Percentiles rank a stretch among this genome's conserved stretches.
phyloP scores from a whole-genome alignment of 2,888 invertebrate genomes.

The Eustalomyia histrio region DNA sequence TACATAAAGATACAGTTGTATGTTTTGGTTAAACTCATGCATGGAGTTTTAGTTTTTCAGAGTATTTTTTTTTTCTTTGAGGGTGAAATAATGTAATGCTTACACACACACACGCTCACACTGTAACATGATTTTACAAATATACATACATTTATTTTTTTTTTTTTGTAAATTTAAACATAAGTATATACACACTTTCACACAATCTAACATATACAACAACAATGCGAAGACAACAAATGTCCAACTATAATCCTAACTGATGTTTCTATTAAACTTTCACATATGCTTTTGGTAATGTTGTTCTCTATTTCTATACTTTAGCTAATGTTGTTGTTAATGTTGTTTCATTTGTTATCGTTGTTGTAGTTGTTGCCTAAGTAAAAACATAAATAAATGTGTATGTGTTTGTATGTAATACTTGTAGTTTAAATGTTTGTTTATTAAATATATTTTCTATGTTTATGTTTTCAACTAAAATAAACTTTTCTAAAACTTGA shows the following conservation, averaged over 20 bases:
- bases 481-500: neutral
- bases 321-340: neutral
- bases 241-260: slow-evolving; percentile 53
- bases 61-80: neutral
- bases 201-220: neutral
- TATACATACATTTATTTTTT: no score
- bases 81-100: neutral
- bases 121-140: no score
- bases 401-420: neutral
- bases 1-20: slow-evolving; percentile 19
- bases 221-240: slow-evolving; percentile 28
- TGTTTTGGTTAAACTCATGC: slow-evolving; percentile 26
- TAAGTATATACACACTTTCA: neutral
- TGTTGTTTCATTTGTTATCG: neutral
- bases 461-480: neutral
- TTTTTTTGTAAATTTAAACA: no score
- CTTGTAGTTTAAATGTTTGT: slow-evolving; percentile 29
- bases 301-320: neutral
- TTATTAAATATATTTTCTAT: slow-evolving; percentile 18
- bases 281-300: slow-evolving; percentile 38
- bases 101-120: no score
- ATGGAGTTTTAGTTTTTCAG: neutral
- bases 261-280: slow-evolving; percentile 59
- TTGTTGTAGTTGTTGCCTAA: slow-evolving; percentile 9
- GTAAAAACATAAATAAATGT: slow-evolving; percentile 24